These are phyloP conservation scores for Melinaea marsaeus DNA, from an alignment of 2,888 invertebrate genomes.

Conservation along the genomic window DNA sequence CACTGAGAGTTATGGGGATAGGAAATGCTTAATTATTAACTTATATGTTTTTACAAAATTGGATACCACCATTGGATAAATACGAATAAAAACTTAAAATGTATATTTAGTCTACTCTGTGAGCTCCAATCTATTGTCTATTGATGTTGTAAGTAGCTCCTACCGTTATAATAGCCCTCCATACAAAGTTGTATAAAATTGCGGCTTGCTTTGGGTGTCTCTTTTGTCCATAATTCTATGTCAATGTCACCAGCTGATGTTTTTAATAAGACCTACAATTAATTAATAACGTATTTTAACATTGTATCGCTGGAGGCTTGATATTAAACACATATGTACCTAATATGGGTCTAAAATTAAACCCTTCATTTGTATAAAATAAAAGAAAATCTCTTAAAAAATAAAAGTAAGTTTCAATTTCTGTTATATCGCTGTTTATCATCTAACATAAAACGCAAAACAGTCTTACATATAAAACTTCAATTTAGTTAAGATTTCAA, in stretches of 20 bases:
- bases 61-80: too few species aligned
- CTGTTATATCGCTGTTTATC: too few species aligned
- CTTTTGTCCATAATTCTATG: slow-evolving; percentile 97
- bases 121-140: too few species aligned
- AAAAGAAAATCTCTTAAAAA: background rate
- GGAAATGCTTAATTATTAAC: too few species aligned
- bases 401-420: too few species aligned
- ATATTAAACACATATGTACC: background rate
- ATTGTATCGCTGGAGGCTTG: background rate
- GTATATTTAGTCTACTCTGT: too few species aligned
- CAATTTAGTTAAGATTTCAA: background rate
- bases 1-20: too few species aligned
- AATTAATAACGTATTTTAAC: background rate
- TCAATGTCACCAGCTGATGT: slow-evolving; percentile 98
- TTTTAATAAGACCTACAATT: slow-evolving; percentile 87
- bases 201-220: slow-evolving; percentile 94
- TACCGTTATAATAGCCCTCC: slow-evolving; percentile 95
- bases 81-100: too few species aligned
- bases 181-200: slow-evolving; percentile 97
- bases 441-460: too few species aligned
- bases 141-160: background rate
- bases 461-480: too few species aligned
- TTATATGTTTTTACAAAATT: too few species aligned
- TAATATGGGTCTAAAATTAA: background rate
- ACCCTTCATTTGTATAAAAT: background rate